Conservation (phyloP, 2,113 vertebrate genomes). For the Hippocampus abdominalis region DNA sequence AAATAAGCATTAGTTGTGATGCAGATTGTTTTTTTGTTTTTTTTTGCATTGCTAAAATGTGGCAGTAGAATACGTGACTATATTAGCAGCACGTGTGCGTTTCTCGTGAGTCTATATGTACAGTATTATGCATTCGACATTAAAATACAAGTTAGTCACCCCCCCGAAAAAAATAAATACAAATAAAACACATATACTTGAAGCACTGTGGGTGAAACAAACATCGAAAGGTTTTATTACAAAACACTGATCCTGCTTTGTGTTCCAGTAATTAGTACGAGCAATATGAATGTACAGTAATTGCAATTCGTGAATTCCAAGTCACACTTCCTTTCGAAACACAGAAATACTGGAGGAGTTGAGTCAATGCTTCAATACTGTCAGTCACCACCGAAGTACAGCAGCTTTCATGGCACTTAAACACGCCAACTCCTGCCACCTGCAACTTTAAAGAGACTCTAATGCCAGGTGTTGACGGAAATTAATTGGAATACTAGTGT, state of each 20-base stretch:
- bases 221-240: constrained; percentile 50
- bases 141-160: no score
- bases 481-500: background rate
- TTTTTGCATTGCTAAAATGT: no score
- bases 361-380: background rate
- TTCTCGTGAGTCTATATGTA: no score
- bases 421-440: background rate
- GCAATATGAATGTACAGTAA: background rate
- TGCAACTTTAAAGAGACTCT: background rate
- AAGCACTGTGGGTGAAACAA: background rate
- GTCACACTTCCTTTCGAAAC: background rate
- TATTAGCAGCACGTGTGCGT: background rate
- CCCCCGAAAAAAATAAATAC: background rate
- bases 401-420: background rate
- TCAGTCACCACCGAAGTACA: background rate
- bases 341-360: background rate
- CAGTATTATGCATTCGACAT: no score
- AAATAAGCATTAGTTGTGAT: background rate
- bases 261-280: constrained; percentile 9
- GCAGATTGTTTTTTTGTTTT: background rate
- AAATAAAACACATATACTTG: background rate
- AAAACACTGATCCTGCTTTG: constrained; percentile 35
- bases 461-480: background rate
- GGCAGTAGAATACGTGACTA: no score
- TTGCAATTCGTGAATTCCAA: background rate